Percentiles rank a stretch among this genome's conserved stretches.
These are phyloP conservation scores for Numenius phaeopus DNA, from an alignment of 2,797 vertebrate genomes.

Conservation along the genomic window DNA sequence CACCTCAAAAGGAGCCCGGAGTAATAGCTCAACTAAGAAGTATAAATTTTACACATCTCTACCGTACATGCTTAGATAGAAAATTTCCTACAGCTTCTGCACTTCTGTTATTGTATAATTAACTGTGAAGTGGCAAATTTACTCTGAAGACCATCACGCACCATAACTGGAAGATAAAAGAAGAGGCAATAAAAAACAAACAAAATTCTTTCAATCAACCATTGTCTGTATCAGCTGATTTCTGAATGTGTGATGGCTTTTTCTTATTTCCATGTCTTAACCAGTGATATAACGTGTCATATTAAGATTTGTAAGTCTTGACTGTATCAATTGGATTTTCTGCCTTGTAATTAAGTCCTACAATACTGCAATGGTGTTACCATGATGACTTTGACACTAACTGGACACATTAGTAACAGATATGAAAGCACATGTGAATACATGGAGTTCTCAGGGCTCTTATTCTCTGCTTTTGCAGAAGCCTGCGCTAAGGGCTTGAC, in stretches of 20 bases:
- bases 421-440: background rate
- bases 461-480: background rate
- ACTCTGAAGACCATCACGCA: background rate
- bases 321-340: background rate
- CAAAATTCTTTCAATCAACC: background rate
- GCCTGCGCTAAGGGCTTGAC: background rate
- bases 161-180: background rate
- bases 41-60: background rate
- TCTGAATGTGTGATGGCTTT: background rate
- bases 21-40: background rate
- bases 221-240: background rate
- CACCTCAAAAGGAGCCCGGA: background rate
- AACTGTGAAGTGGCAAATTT: background rate
- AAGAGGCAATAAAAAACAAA: background rate
- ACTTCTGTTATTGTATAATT: background rate
- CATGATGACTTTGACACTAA: background rate
- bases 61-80: background rate
- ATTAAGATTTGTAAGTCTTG: background rate
- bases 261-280: background rate
- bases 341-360: background rate
- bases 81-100: background rate
- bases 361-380: background rate
- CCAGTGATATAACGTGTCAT: rapidly evolving
- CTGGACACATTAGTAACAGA: background rate
- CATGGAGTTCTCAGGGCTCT: background rate